Evolutionary conservation across 2,888 invertebrate species (phyloP).

Genomic region (Phorcus lineatus): DNA sequence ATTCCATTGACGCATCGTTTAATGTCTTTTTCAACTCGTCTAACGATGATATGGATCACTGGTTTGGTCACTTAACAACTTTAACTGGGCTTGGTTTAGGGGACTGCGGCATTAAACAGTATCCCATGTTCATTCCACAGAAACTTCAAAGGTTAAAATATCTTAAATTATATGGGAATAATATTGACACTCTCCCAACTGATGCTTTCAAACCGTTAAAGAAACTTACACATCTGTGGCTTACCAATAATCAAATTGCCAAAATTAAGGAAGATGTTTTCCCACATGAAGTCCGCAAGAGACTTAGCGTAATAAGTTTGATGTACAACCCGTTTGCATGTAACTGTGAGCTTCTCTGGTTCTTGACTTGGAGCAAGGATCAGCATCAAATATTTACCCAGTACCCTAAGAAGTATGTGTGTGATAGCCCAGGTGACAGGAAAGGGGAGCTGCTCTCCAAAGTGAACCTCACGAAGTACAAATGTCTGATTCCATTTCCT

Average conservation of each 20-base stretch:
- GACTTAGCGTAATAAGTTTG: not conserved
- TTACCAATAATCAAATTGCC: not conserved
- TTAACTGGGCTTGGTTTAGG: not conserved
- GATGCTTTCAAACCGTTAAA: not conserved
- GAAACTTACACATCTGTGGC: not conserved
- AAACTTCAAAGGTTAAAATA: not conserved
- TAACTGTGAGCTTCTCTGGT: constrained; percentile 2
- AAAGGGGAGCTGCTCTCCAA: not conserved
- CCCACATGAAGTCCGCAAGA: not conserved
- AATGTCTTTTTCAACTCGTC: not conserved
- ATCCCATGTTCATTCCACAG: not conserved
- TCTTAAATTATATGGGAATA: not conserved
- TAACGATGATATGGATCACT: not conserved
- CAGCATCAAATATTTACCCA: not conserved
- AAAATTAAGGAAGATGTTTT: not conserved
- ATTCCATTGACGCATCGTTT: not conserved
- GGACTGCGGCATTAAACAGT: not conserved
- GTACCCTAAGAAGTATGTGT: not conserved
- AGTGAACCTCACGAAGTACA: not conserved
- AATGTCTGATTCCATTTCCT: not conserved
- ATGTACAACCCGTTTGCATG: constrained; percentile 2
- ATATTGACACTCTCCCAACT: not conserved
- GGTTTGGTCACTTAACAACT: not conserved
- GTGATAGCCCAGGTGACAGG: not conserved
- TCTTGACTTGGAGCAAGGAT: not conserved